Percentiles rank a stretch among this genome's conserved stretches.
Conservation (phyloP, 2,797 vertebrate species). For the Acridotheres tristis region DNA sequence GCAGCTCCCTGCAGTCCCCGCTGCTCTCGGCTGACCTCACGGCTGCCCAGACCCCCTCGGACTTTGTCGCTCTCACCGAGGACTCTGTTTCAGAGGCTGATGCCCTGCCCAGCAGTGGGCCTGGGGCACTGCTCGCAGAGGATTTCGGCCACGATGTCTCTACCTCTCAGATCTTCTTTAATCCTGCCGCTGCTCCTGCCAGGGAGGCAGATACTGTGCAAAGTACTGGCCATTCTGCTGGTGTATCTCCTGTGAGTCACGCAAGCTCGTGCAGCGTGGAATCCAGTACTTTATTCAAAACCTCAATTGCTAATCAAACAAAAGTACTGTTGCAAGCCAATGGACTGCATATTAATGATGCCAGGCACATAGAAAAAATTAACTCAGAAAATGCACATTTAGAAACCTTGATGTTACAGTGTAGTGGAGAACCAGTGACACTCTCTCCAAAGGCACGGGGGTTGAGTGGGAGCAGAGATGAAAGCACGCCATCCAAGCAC, state of each 20-base stretch:
- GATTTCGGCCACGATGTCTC: constrained; percentile 76
- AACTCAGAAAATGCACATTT: background rate
- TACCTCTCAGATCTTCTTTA: constrained; percentile 83
- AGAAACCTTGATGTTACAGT: background rate
- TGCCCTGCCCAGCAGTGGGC: constrained; percentile 82
- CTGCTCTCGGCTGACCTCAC: constrained; percentile 92
- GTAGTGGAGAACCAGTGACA: background rate
- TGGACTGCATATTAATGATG: constrained; percentile 31
- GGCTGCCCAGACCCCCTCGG: constrained; percentile 91
- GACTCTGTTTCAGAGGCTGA: constrained; percentile 93
- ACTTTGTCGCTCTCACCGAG: constrained; percentile 90
- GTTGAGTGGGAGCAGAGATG: constrained; percentile 18
- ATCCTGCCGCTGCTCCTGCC: constrained; percentile 67
- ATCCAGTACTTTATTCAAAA: constrained; percentile 50
- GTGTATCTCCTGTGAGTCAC: constrained; percentile 45
- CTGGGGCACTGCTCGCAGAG: constrained; percentile 71
- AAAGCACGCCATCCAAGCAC: background rate
- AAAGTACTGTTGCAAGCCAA: constrained; percentile 53
- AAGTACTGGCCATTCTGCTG: constrained; percentile 23
- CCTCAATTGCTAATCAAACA: constrained; percentile 58
- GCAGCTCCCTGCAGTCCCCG: constrained; percentile 89
- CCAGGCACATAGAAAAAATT: background rate
- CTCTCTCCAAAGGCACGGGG: constrained; percentile 47
- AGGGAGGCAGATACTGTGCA: constrained; percentile 27
- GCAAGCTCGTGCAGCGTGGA: constrained; percentile 48